Evolutionary conservation across 2,113 vertebrate species (phyloP).

Genomic region (Strix uralensis): DNA sequence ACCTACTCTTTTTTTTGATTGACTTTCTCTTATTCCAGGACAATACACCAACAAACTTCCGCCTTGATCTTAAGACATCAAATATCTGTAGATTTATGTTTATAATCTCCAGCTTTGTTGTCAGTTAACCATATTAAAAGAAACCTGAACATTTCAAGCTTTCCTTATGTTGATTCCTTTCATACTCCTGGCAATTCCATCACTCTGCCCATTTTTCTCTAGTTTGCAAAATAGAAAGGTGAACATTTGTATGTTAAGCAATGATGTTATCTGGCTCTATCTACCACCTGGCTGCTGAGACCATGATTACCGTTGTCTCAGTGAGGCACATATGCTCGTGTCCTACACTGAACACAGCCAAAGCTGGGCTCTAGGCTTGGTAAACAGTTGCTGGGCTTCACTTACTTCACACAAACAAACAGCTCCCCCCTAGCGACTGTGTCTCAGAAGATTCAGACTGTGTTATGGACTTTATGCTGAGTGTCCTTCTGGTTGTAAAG

Average conservation of each 20-base stretch:
- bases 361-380: neutral
- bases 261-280: neutral
- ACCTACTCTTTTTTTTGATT: neutral
- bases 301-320: neutral
- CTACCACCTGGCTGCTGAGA: neutral
- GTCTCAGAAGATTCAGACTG: neutral
- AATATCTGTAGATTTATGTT: neutral
- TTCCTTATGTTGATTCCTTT: neutral
- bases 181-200: neutral
- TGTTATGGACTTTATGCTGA: neutral
- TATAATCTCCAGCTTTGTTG: neutral
- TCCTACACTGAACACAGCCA: neutral
- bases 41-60: neutral
- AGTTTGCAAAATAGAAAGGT: neutral
- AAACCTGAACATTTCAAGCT: fast-evolving
- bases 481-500: neutral
- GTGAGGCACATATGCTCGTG: neutral
- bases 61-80: neutral
- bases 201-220: neutral
- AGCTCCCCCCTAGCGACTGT: fast-evolving
- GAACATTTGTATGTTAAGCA: neutral
- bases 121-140: neutral
- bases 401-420: neutral
- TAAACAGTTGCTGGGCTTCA: neutral
- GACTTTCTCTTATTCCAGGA: neutral